Evolutionary conservation across 2,797 vertebrate genomes (phyloP).

Genomic region (Decapterus maruadsi): DNA sequence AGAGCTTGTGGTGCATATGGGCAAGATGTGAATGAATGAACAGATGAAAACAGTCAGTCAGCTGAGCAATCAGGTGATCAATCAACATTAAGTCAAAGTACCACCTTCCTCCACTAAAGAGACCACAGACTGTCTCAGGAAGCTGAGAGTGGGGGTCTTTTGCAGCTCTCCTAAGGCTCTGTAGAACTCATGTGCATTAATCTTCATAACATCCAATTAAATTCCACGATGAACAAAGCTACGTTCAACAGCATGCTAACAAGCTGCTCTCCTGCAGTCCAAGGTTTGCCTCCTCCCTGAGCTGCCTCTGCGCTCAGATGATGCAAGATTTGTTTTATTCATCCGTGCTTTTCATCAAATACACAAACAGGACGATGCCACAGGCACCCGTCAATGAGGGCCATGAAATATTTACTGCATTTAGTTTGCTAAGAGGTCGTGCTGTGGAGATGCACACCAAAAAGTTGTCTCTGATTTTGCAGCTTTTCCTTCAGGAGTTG

Average conservation of each 20-base stretch:
- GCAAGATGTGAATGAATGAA: slow-evolving; percentile 8
- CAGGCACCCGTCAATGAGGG: slow-evolving; percentile 1
- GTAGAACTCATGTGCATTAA: slow-evolving; percentile 62
- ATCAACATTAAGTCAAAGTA: neutral
- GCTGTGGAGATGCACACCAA: slow-evolving; percentile 1
- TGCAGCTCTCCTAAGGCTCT: slow-evolving; percentile 14
- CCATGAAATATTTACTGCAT: slow-evolving; percentile 52
- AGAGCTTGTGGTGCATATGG: neutral
- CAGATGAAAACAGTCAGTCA: neutral
- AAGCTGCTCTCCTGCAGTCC: slow-evolving; percentile 42
- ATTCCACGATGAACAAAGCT: slow-evolving; percentile 59
- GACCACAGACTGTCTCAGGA: slow-evolving; percentile 2
- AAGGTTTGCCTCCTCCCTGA: slow-evolving; percentile 48
- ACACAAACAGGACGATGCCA: slow-evolving; percentile 4
- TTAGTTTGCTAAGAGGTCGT: slow-evolving; percentile 33
- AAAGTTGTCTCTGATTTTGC: slow-evolving; percentile 9
- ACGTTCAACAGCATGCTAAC: slow-evolving; percentile 56
- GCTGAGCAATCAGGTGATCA: slow-evolving; percentile 3
- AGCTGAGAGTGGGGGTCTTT: slow-evolving; percentile 4
- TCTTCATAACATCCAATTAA: slow-evolving; percentile 73
- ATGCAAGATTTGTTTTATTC: slow-evolving; percentile 45
- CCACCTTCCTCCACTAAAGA: neutral
- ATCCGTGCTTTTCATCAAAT: slow-evolving; percentile 34
- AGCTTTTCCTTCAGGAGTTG: neutral
- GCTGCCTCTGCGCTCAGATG: slow-evolving; percentile 38